These are phyloP conservation scores for Catostylus mosaicus DNA, from an alignment of 30 jellyfish, hydroid and myxozoan genomes.

Conservation along the genomic window DNA sequence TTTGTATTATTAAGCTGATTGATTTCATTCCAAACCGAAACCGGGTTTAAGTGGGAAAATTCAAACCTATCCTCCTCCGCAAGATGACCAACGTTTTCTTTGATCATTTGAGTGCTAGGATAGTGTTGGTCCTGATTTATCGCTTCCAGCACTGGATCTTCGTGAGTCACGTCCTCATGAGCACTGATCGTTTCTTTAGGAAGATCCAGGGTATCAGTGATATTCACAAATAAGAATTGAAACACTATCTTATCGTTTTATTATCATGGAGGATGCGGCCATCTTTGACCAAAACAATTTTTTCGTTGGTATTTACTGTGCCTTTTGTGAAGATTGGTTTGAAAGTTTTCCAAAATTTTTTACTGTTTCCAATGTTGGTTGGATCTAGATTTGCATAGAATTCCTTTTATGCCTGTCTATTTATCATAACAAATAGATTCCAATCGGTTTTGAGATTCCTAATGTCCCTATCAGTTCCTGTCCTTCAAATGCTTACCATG, in stretches of 20 bases:
- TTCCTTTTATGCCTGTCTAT: neutral
- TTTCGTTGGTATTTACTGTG: slow-evolving; percentile 1
- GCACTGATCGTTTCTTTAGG: too few species aligned
- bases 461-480: neutral
- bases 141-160: too few species aligned
- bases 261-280: slow-evolving; percentile 1
- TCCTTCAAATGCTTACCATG: too few species aligned
- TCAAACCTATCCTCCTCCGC: too few species aligned
- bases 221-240: neutral
- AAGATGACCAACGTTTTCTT: too few species aligned
- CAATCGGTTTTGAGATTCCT: neutral
- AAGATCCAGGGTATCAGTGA: too few species aligned
- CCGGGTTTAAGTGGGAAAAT: too few species aligned
- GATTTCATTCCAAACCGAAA: too few species aligned
- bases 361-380: neutral
- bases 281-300: neutral
- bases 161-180: too few species aligned
- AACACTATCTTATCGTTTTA: neutral
- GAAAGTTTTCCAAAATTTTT: neutral
- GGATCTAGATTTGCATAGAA: slow-evolving; percentile 2
- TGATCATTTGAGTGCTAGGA: too few species aligned
- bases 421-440: neutral
- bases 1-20: too few species aligned
- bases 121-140: too few species aligned
- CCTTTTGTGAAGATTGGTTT: neutral